A percentile compares a stretch with the other conserved stretches of the same genome.
These are phyloP conservation scores for Porites evermanni DNA, from an alignment of 92 coral and sea anemone genomes.

Conservation along the genomic window DNA sequence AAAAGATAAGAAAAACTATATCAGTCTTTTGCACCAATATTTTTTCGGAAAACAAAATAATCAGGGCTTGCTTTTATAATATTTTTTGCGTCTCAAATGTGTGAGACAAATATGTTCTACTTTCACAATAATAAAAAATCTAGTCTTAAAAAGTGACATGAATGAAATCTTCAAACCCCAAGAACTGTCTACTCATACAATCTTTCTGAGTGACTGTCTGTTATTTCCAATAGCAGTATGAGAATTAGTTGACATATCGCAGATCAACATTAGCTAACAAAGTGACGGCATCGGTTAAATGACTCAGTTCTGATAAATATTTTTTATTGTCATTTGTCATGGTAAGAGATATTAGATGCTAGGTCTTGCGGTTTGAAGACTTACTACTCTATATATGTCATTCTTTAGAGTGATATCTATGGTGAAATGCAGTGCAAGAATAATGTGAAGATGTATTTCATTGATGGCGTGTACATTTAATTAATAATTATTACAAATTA, in stretches of 20 bases:
- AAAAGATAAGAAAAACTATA: not conserved
- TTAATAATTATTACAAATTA: not conserved
- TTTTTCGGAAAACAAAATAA: not conserved
- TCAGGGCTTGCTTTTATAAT: not conserved
- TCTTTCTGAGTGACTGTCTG: not conserved
- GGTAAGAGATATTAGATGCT: not conserved
- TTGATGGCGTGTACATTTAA: slow-evolving; percentile 16
- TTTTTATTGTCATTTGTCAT: no score
- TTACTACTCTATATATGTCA: not conserved
- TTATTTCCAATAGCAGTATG: no score
- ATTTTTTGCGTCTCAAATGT: not conserved
- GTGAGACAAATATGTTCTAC: not conserved
- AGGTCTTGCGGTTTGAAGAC: not conserved
- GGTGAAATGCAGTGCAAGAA: not conserved
- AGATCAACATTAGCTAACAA: not conserved
- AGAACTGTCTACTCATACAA: not conserved
- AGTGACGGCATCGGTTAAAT: not conserved
- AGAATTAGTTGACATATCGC: no score
- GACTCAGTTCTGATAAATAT: not conserved
- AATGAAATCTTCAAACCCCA: slow-evolving; percentile 8
- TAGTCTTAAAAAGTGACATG: not conserved
- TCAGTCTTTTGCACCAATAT: not conserved
- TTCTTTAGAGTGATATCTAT: not conserved
- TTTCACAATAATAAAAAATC: not conserved
- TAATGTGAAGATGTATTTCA: slow-evolving; percentile 10